Conservation (phyloP, 2,797 vertebrate genomes). For the Sorex maritimensis region DNA sequence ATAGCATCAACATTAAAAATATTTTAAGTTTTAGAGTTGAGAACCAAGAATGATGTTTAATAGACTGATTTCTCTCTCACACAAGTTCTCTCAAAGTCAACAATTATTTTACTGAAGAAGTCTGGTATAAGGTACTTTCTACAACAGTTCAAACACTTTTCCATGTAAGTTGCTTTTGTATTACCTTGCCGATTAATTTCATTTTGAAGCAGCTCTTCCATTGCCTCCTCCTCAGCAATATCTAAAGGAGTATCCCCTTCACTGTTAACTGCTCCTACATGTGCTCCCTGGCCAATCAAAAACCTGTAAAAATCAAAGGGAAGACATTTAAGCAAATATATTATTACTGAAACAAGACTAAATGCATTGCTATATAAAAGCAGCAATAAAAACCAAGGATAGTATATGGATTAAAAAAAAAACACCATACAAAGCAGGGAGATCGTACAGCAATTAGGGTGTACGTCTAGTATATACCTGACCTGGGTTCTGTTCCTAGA, state of each 20-base stretch:
- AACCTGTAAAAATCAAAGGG: conserved; percentile 92
- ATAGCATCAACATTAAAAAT: too few relatives aligned
- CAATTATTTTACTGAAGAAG: conserved; percentile 51
- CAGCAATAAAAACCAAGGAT: conserved; percentile 28
- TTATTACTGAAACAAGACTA: not conserved
- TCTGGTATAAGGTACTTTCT: conserved; percentile 42
- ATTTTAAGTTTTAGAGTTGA: too few relatives aligned
- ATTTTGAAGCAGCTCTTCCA: conserved; percentile 99
- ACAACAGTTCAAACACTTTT: conserved; percentile 40
- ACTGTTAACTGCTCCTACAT: conserved; percentile 98
- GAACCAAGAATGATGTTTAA: not conserved
- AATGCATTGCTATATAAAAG: conserved; percentile 1
- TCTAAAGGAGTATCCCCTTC: conserved; percentile 99
- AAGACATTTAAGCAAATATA: conserved; percentile 50
- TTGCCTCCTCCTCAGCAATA: conserved; percentile 98
- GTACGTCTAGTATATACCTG: too few relatives aligned
- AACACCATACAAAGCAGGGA: too few relatives aligned
- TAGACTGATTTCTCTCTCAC: conserved; percentile 3
- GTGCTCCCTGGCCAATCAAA: conserved; percentile 97
- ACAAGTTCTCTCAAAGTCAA: not conserved
- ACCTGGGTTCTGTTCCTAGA: too few relatives aligned
- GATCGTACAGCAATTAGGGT: too few relatives aligned
- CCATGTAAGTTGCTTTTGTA: conserved; percentile 6
- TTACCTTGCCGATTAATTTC: conserved; percentile 99
- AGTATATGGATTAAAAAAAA: not conserved